Evolutionary conservation across 2,888 invertebrate species (phyloP), one percentile per base, ranked within the genome.

Genomic region (Philhelius pedissequus): DNA sequence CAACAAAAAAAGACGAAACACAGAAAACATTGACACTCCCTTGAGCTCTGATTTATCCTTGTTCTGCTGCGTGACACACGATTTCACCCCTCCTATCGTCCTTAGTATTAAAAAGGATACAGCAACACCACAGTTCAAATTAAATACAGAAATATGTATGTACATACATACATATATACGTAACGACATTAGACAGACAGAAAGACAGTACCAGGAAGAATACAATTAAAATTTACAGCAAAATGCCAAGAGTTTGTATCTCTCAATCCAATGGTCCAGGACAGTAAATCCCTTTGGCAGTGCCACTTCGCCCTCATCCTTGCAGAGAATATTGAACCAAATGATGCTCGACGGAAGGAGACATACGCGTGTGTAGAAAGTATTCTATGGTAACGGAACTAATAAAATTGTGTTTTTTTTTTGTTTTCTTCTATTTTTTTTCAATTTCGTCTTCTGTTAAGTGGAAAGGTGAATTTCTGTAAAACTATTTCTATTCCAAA

Each of bases 171-270:
- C n/a, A n/a, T n/a, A n/a, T n/a, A n/a, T n/a, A n/a, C n/a, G n/a
- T n/a, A n/a, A n/a, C n/a, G n/a, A n/a, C n/a, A n/a, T n/a, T n/a
- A 38, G 58, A 38, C 13, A 18, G 27, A 40, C 15, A 58, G 58
- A 58, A 22, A 76, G 66, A 56, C 66, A 60, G 64, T 52, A 83
- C 78, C 27, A 45, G 62, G 27, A 74, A 50, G 73, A 69, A 52
- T 30, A 82, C 73, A 77, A 82, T 77, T 82, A 82, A 82, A 74
- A 73, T 54, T 62, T 78, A 62, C 73, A 62, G 48, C 45, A 25
- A 70, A 74, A 81, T 70, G 64, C 62, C 64, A 76, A 76, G 66
- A 32, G 56, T 56, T 56, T 56, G 56, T 43, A 71, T 62, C 62
- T 68, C 56, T 58, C 48, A 70, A 70, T 80, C 25, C 74, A 68